These are phyloP conservation scores for Chrysemys picta DNA, from an alignment of 2,113 vertebrate species.

Conservation along the genomic window DNA sequence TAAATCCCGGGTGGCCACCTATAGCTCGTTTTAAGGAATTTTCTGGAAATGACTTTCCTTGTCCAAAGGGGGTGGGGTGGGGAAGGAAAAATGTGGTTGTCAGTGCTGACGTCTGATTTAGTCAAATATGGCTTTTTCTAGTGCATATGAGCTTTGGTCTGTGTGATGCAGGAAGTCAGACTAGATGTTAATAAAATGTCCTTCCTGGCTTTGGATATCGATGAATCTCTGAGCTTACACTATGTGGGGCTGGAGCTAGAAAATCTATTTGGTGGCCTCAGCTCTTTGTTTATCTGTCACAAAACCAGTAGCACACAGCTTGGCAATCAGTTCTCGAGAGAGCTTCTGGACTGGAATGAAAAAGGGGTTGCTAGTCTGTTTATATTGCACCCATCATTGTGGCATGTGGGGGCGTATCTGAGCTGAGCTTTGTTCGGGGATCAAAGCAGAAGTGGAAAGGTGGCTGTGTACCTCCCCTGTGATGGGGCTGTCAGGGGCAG, in stretches of 20 bases:
- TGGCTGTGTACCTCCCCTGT: not conserved
- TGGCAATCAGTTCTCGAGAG: not conserved
- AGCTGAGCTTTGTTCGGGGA: not conserved
- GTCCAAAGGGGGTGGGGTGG: not conserved
- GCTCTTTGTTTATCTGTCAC: not conserved
- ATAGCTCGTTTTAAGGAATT: rapidly evolving
- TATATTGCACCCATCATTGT: too few species aligned
- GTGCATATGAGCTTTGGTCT: not conserved
- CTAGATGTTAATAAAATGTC: not conserved
- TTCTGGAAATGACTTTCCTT: not conserved
- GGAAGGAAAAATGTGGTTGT: rapidly evolving
- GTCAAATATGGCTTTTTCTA: not conserved
- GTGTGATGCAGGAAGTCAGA: rapidly evolving
- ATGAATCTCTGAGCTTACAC: not conserved
- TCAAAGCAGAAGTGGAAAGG: not conserved
- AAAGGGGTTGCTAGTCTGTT: rapidly evolving
- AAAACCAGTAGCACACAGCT: rapidly evolving
- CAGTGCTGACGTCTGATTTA: not conserved
- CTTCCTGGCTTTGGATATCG: not conserved
- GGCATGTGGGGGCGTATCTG: not conserved
- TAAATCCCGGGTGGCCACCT: not conserved
- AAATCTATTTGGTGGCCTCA: not conserved
- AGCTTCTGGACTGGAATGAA: not conserved
- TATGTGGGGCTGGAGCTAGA: rapidly evolving
- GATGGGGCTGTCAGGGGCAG: not conserved